phyloP scores from a whole-genome alignment of 2,797 vertebrate species.

The Stomatorhinus walkeri region DNA sequence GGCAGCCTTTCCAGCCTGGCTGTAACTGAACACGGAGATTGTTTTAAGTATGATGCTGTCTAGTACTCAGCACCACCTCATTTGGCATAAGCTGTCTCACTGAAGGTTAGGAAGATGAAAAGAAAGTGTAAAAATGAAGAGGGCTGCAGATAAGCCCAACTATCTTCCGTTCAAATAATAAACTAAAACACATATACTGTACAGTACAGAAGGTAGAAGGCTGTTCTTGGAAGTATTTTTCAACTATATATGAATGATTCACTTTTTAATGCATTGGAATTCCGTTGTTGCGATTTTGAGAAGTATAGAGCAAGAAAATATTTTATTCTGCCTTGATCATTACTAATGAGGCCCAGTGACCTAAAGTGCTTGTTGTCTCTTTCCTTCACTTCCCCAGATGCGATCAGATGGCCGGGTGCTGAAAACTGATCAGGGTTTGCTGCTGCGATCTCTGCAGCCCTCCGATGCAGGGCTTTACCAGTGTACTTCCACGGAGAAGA shows the following conservation, averaged over 20 bases:
- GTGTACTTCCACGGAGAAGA: slow-evolving; percentile 96
- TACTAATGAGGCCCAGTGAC: background rate
- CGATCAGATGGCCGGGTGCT: slow-evolving; percentile 80
- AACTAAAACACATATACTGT: background rate
- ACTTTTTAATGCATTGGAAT: background rate
- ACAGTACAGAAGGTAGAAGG: background rate
- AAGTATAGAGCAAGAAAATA: background rate
- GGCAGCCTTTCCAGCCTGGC: background rate
- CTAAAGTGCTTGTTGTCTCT: background rate
- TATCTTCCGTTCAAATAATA: background rate
- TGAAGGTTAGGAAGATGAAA: background rate
- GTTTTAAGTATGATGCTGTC: background rate
- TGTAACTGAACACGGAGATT: background rate
- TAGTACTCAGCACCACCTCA: background rate
- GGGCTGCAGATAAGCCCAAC: background rate
- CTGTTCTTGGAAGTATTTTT: background rate
- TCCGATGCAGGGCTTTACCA: slow-evolving; percentile 84
- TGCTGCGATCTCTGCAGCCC: slow-evolving; percentile 85
- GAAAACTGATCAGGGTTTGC: slow-evolving; percentile 85
- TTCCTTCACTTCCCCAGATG: slow-evolving; percentile 47
- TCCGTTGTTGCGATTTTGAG: background rate
- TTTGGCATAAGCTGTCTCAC: background rate
- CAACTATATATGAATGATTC: background rate
- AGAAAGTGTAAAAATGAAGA: background rate
- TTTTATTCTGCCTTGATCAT: background rate